Evolutionary conservation across 1,140 invertebrate genomes (phyloP), one percentile per base, ranked within the genome.

Genomic region (Halesus radiatus): DNA sequence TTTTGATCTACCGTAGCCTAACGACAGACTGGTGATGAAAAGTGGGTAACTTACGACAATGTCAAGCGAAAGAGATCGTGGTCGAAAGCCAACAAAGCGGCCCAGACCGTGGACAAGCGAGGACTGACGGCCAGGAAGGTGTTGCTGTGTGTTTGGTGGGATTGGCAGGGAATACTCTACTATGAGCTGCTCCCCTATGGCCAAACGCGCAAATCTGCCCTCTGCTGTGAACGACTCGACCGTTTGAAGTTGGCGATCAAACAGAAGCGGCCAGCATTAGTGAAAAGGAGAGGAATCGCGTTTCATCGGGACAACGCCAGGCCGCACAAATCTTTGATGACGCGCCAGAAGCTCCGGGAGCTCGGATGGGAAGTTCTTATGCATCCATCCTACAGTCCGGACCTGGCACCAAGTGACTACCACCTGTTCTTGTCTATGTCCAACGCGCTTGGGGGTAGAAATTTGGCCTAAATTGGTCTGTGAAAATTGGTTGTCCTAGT

Each of bases 91-190:
- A 62, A 62, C 58, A 16, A 62, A 62, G 58, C 18, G 58, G 18
- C 58, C 58, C 58, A 62, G 58, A 62, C 58, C 22, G 18, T 62
- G 58, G 58, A 3, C 22, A 62, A 62, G 58, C 58, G 3, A 62
- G 58, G 58, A 62, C 58, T 62, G 58, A 62, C 58, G 58, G 58
- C 58, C 58, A 62, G 58, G 58, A 62, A 62, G 58, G 58, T 62
- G 58, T 62, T 62, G 58, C 58, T 62, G 58, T 62, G 58, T 20
- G 58, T 62, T 22, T 62, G 58, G 18, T 62, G 58, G 58, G 58
- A 62, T 62, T 62, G 18, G 58, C 58, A 62, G 58, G 58, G 58
- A 62, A 62, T 62, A 62, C 58, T 62, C 58, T 62, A 62, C 58
- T 62, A 7, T 62, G 18, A 62, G 18, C 58, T 62, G 58, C 22